Conservation (phyloP, 2,113 vertebrate genomes). For the Grammomys surdaster region DNA sequence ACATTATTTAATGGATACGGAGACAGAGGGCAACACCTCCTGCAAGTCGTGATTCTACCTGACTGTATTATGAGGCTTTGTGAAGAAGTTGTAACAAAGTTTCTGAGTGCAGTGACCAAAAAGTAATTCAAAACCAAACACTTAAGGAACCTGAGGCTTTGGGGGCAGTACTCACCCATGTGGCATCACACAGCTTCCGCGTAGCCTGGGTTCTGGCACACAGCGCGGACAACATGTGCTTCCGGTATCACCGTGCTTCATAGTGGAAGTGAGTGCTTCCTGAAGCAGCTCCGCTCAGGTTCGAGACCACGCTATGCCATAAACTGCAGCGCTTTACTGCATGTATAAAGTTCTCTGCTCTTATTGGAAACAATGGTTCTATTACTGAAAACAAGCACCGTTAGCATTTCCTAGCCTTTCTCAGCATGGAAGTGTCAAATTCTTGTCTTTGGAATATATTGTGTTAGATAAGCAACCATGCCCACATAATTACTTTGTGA, state of each 20-base stretch:
- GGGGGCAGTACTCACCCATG: accelerated
- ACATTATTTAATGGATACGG: not conserved
- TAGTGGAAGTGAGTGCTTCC: not conserved
- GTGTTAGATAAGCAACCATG: not conserved
- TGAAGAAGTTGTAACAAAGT: not conserved
- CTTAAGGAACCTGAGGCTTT: not conserved
- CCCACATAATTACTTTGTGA: not conserved
- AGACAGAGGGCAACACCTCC: not conserved
- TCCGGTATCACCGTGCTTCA: no score
- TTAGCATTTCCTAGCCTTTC: not conserved
- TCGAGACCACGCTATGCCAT: not conserved
- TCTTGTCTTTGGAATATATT: not conserved
- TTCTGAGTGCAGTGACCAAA: not conserved
- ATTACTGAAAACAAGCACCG: not conserved
- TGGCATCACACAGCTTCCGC: not conserved
- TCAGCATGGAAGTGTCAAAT: not conserved
- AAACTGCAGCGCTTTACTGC: no score
- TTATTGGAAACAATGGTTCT: not conserved
- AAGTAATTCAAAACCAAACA: not conserved
- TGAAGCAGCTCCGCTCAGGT: not conserved
- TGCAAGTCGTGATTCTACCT: not conserved
- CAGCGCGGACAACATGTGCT: not conserved
- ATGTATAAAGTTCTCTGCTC: not conserved
- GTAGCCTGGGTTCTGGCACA: not conserved
- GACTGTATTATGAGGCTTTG: not conserved